Base-by-base conservation (phyloP, 2,113 vertebrate species). In the Elephantulus edwardii region DNA sequence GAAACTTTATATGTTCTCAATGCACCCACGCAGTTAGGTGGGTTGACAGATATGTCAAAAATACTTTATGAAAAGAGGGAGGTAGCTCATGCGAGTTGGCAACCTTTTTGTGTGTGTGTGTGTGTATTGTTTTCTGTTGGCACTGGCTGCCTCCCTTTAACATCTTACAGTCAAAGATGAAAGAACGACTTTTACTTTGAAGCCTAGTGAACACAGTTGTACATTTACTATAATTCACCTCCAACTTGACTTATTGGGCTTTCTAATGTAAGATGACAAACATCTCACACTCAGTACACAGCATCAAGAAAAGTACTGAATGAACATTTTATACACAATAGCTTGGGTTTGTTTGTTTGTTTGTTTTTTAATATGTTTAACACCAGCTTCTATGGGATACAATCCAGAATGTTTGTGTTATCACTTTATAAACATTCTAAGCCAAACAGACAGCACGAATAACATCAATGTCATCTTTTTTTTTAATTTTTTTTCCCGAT, bases 371-470 rank as follows among this genome's bases (percentile, higher is more conserved):
- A 82, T 75, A 85, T 84, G 93, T 95, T 96, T 92, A 95, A 92
- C 89, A 92, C 93, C 88, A 93, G 93, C 92, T 95, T 96, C 92
- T 95, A 94, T 91, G 91, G 77, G 88, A 94, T 94, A 95, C 60
- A 92, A 50, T 93, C 66, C 87, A 94, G 85, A 91, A 95, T 94
- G 87, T 74, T 87, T 95, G 90, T 95, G 46, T 95, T 94, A 93
- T 38, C 95, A 96, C 89, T 96, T 93, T 88, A 96, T 90, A 91
- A 93, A 95, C 95, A 95, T 75, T 94, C 94, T 66, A 96, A 89
- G 91, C 91, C 94, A 96, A 94, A 95, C 91, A 54, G 94, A 96
- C 75, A 96, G 79, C 95, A 96, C 93, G 38, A 95, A 75, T 89
- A 95, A 96, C 94, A 96, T 88, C 94, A 96, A 92, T 70, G 38